Conservation (phyloP, 2,113 vertebrate species). For the Diadophis punctatus region DNA sequence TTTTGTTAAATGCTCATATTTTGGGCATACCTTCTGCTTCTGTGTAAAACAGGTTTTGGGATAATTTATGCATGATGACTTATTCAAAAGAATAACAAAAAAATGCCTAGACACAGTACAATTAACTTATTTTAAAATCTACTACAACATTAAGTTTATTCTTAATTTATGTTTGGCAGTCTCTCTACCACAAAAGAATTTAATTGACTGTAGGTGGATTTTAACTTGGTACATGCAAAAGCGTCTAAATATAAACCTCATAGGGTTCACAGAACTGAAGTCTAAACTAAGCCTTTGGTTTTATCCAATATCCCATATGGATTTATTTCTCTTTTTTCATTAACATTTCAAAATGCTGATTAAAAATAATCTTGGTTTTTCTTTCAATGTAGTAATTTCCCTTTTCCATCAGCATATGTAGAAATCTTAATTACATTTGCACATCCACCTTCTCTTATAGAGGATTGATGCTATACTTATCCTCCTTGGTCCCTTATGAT, state of each 20-base stretch:
- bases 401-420: not conserved
- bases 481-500: not conserved
- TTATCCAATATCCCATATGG: not conserved
- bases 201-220: not conserved
- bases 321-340: not conserved
- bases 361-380: not conserved
- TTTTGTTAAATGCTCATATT: not conserved
- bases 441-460: not conserved
- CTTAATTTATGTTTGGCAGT: not conserved
- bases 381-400: not conserved
- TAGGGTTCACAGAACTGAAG: not conserved
- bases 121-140: not conserved
- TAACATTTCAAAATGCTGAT: not conserved
- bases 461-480: not conserved
- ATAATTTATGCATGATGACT: not conserved
- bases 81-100: not conserved
- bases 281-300: not conserved
- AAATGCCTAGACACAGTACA: not conserved
- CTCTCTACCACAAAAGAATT: not conserved
- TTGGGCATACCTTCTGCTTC: not conserved
- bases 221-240: not conserved
- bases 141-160: not conserved
- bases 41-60: not conserved
- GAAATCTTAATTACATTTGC: not conserved
- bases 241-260: not conserved